phyloP scores from a whole-genome alignment of 2,888 invertebrate species.

The Amblyjoppa fuscipennis region DNA sequence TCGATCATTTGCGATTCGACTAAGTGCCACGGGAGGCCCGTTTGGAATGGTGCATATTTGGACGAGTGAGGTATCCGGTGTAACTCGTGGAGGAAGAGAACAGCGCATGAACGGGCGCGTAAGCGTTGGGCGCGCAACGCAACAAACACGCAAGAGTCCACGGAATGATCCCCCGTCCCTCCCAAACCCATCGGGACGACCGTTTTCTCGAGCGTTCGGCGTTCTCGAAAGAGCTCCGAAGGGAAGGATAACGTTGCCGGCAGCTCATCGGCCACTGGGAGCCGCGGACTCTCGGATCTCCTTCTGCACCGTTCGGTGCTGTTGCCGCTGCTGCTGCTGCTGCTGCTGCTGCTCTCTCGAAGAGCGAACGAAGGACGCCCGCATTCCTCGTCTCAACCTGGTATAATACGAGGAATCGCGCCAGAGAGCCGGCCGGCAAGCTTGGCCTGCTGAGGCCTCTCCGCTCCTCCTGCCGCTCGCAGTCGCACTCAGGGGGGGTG shows the following conservation, averaged over 20 bases:
- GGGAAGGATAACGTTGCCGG: slow-evolving; percentile 76
- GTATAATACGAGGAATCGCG: slow-evolving; percentile 84
- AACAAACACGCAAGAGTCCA: slow-evolving; percentile 24
- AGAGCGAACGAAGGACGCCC: slow-evolving; percentile 84
- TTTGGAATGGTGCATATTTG: background rate
- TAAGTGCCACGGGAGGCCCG: too few relatives aligned
- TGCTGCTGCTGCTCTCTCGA: slow-evolving; percentile 76
- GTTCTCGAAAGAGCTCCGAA: slow-evolving; percentile 61
- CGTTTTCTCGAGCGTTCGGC: slow-evolving; percentile 54
- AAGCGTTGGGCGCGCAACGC: background rate
- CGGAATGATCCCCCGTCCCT: slow-evolving; percentile 54
- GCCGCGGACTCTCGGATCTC: slow-evolving; percentile 47
- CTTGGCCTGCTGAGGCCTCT: slow-evolving; percentile 57
- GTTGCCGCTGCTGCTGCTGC: slow-evolving; percentile 73
- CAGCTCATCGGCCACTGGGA: slow-evolving; percentile 60
- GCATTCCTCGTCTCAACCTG: slow-evolving; percentile 84
- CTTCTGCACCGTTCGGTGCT: slow-evolving; percentile 35
- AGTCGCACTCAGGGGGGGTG: slow-evolving; percentile 36
- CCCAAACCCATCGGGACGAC: slow-evolving; percentile 60
- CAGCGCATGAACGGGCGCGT: slow-evolving; percentile 32
- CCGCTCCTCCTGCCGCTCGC: slow-evolving; percentile 59
- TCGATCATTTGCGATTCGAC: too few relatives aligned
- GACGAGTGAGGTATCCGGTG: slow-evolving; percentile 28
- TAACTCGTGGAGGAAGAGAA: slow-evolving; percentile 46
- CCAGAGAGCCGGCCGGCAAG: slow-evolving; percentile 54